Evolutionary conservation across 1,140 invertebrate species (phyloP), one percentile per base, ranked within the genome.

Genomic region (Drosophila pseudoananassae): DNA sequence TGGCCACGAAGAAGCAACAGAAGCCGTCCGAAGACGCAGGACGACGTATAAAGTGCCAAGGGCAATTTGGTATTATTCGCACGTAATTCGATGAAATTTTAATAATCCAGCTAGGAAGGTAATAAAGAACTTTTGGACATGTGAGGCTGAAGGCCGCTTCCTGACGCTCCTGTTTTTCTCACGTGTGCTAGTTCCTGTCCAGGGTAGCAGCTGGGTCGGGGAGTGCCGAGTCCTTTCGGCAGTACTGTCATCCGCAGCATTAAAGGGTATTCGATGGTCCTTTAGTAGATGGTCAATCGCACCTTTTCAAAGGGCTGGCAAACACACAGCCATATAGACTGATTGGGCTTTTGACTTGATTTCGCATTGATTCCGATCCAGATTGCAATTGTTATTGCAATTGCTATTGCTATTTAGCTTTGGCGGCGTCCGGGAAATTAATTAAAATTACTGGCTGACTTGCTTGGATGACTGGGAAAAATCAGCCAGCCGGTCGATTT

Each of bases 61-160:
- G 38, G 49, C 23, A 57, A 64, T 82, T 82, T 74, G 33, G 58
- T 82, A 82, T 82, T 74, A 78, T 78, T 78, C 61, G 64, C 76
- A 84, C 80, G 80, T 84, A 79, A 76, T 78, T 76, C 80, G 71
- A 84, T 79, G 72, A 78, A 84, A 84, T 84, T 84, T 79, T 84
- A 84, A 84, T 84, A 84, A 84, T 78, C 80, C 63, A 72, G 76
- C 63, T 75, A 63, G 70, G 70, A 51, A 78, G 70, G 79, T 83
- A 78, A 83, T 83, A 83, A 83, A 83, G 75, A 83, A 83, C 61
- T 83, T 83, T 75, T 75, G 57, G 61, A 82, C 78, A 82, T 81
- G 58, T 72, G 78, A 46, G 57, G 50, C 71, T 76, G 76, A 72
- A 73, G 68, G 68, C 68, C 68, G 66, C 59, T 71, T 71, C 66